Evolutionary conservation across 2,113 vertebrate genomes (phyloP), one percentile per base, ranked within the genome.

Genomic region (Naja naja): DNA sequence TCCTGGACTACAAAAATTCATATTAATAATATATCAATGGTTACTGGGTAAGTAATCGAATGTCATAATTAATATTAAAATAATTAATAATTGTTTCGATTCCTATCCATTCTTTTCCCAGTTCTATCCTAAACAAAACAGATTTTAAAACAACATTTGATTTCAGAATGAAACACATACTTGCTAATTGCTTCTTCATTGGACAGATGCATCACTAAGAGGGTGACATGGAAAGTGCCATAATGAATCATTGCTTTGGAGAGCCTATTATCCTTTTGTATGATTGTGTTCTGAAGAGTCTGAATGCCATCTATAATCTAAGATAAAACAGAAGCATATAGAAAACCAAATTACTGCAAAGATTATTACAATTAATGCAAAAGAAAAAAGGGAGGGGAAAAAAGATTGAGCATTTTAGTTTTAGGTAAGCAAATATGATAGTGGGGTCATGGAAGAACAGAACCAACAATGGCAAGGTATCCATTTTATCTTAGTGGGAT

Each of bases 201-300:
- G 91, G 98, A 96, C 86, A 99, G 97, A 95, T 98, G 97, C 95
- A 99, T 98, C 97, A 99, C 98, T 8, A 99, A 97, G 54, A 99
- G 97, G 0, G 99, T 99, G 93, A 99, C 94, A 94, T 99, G 99
- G 54, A 99, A 98, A 0, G 98, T 98, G 34, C 98, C 98, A 74
- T 97, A 91, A 2, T 89, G 96, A 94, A 98, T 96, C 98, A 99
- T 98, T 54, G 98, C 98, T 97, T 96, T 98, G 85, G 98, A 97
- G 93, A 99, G 95, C 69, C 96, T 98, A 55, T 97, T 91, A 94
- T 99, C 99, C 94, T 98, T 98, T 95, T 98, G 96, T 94, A 98
- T 95, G 89, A 99, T 94, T 18, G 96, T 93, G 55, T 98, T 97
- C 93, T 99, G 99, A 89, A 99, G 93, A 74, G 97, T 97, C 89